A percentile compares a stretch with the other conserved stretches of the same genome.
phyloP scores from a whole-genome alignment of 2,113 vertebrate species.

The Terrapene triunguis region DNA sequence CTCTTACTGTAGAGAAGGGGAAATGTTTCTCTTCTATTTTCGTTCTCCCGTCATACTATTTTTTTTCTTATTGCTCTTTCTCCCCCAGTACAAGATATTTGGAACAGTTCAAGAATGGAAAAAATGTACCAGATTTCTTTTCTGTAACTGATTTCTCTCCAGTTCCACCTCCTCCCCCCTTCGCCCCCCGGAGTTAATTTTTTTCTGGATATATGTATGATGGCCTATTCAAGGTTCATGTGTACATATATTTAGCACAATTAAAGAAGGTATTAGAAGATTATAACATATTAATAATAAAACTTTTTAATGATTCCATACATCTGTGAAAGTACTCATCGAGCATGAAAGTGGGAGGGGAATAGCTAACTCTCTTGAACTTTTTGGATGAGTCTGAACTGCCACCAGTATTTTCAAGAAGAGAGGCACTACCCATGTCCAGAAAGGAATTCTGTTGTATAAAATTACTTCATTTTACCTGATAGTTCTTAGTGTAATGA shows the following conservation, averaged over 20 bases:
- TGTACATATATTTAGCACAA: neutral
- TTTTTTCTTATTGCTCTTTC: neutral
- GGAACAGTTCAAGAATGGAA: neutral
- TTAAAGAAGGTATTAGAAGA: neutral
- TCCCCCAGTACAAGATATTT: neutral
- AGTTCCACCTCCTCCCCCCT: neutral
- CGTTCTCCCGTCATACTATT: neutral
- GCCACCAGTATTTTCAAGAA: neutral
- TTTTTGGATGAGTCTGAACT: neutral
- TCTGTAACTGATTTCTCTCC: neutral
- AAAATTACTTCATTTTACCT: neutral
- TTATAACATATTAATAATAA: neutral
- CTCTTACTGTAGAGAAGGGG: neutral
- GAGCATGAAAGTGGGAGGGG: neutral
- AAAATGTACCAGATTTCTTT: neutral
- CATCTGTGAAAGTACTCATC: neutral
- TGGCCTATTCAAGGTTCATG: neutral
- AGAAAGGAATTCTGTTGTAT: neutral
- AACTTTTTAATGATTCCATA: neutral
- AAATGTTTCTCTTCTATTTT: neutral
- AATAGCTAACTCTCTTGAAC: neutral
- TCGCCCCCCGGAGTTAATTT: no score
- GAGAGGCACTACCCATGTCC: neutral
- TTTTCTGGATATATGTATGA: neutral
- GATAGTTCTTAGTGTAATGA: neutral